Evolutionary conservation across 2,888 invertebrate species (phyloP).

Genomic region (Campoplex capitator): DNA sequence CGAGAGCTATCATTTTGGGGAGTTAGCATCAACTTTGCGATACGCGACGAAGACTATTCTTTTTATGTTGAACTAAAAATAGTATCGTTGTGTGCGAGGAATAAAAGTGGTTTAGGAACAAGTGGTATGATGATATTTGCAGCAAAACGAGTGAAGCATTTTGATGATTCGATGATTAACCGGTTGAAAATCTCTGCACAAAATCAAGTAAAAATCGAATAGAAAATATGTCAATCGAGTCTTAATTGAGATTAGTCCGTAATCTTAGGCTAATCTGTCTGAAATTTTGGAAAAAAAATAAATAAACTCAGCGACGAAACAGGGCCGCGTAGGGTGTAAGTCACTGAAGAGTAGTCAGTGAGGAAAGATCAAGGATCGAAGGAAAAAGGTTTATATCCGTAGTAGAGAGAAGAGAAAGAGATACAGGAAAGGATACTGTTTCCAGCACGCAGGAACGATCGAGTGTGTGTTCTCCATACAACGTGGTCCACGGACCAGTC

Average conservation of each 20-base stretch:
- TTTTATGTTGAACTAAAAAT: not conserved
- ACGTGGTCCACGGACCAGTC: conserved; percentile 72
- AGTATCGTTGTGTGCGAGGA: not conserved
- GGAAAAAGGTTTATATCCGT: conserved; percentile 48
- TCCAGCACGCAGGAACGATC: conserved; percentile 57
- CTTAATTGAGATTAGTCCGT: no score
- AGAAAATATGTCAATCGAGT: no score
- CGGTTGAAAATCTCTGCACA: no score
- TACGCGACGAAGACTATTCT: not conserved
- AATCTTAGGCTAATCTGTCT: not conserved
- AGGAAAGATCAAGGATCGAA: conserved; percentile 36
- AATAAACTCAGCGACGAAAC: not conserved
- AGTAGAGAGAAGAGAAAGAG: conserved; percentile 33
- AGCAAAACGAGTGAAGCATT: not conserved
- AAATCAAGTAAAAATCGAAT: no score
- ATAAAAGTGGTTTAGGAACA: not conserved
- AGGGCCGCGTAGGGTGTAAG: conserved; percentile 6
- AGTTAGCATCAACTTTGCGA: not conserved
- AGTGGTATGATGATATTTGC: not conserved
- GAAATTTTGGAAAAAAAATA: not conserved
- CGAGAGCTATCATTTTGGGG: not conserved
- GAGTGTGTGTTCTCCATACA: conserved; percentile 62
- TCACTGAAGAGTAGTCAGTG: not conserved
- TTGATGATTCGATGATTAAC: no score
- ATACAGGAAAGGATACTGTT: conserved; percentile 66